A percentile compares a stretch with the other conserved stretches of the same genome.
phyloP scores from a whole-genome alignment of 2,888 invertebrate genomes.

The Mechanitis mazaeus region DNA sequence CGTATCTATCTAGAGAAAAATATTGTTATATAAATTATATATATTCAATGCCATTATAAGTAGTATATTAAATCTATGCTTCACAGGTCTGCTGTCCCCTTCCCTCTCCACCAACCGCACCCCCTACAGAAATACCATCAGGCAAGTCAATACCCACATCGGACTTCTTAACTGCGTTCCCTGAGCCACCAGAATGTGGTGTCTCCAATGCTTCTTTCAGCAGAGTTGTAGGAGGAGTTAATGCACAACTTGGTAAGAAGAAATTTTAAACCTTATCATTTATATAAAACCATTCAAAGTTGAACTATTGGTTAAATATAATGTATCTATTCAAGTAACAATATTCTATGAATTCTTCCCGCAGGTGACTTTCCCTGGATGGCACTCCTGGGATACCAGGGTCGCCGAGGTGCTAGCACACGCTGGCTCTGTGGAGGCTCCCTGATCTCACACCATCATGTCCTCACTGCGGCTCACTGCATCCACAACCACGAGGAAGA shows the following conservation, averaged over 20 bases:
- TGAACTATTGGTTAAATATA: too few relatives aligned
- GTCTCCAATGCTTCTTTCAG: conserved; percentile 71
- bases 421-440: conserved; percentile 69
- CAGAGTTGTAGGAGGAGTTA: conserved; percentile 84
- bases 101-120: conserved; percentile 34
- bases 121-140: conserved; percentile 21
- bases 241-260: conserved; percentile 77
- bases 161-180: conserved; percentile 46
- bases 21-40: too few relatives aligned
- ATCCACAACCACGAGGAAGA: conserved; percentile 54
- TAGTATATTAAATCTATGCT: neutral
- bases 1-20: too few relatives aligned
- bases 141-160: conserved; percentile 30
- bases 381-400: conserved; percentile 20
- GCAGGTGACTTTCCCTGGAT: conserved; percentile 67
- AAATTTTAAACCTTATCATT: neutral
- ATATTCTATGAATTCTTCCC: neutral
- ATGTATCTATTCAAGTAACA: neutral
- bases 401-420: conserved; percentile 16
- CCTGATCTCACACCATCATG: conserved; percentile 78
- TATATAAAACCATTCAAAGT: too few relatives aligned
- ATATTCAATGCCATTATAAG: too few relatives aligned
- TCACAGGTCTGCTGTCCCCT: conserved; percentile 60
- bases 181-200: conserved; percentile 79
- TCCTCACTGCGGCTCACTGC: conserved; percentile 86